Evolutionary conservation across 2,113 vertebrate genomes (phyloP).

Genomic region (Panurus biarmicus): DNA sequence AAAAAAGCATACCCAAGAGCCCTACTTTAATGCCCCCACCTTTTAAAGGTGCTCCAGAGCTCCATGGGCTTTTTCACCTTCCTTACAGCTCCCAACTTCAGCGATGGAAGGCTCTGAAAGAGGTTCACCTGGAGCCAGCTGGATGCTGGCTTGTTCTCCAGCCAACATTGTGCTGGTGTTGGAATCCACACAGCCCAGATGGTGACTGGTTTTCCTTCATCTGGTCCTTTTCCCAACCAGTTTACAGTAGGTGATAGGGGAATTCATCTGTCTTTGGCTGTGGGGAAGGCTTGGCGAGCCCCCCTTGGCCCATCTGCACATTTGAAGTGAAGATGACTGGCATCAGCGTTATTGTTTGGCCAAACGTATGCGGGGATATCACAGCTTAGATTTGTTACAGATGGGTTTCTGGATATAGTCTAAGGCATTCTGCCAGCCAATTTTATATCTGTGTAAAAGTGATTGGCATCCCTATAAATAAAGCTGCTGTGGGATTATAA

Average conservation of each 20-base stretch:
- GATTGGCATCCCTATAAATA: conserved; percentile 60
- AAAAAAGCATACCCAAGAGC: not conserved
- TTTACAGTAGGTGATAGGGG: not conserved
- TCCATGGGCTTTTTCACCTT: not conserved
- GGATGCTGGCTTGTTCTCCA: not conserved
- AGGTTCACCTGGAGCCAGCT: not conserved
- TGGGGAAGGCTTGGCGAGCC: not conserved
- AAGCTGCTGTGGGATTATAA: conserved; percentile 39
- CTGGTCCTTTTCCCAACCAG: not conserved
- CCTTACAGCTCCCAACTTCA: not conserved
- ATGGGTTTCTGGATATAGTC: conserved; percentile 47
- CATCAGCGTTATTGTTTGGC: not conserved
- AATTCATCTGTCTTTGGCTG: not conserved
- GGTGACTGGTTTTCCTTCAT: not conserved
- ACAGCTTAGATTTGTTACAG: conserved; percentile 47
- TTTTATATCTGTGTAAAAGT: conserved; percentile 49
- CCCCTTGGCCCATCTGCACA: not conserved
- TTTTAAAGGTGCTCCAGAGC: not conserved
- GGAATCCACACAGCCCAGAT: not conserved
- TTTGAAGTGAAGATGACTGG: not conserved
- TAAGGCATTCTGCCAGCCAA: conserved; percentile 30
- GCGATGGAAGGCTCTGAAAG: not conserved
- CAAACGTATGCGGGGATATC: not conserved
- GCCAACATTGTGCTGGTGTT: fast-evolving
- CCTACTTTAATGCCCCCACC: not conserved